Conservation (phyloP, 2,888 invertebrate species). For the Leptopilina syphax region DNA sequence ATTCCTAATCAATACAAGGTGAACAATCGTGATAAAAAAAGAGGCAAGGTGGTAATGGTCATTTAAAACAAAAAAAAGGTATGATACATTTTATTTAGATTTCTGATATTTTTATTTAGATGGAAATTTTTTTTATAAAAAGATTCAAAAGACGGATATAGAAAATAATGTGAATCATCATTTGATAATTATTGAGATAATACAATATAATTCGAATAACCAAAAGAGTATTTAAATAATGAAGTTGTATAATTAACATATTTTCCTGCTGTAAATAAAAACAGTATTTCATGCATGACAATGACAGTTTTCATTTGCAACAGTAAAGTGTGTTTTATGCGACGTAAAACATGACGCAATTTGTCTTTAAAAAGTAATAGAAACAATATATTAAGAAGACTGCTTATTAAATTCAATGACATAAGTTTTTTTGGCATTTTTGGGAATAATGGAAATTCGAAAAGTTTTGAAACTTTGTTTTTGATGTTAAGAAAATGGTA, state of each 20-base stretch:
- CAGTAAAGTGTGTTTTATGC: slow-evolving; percentile 10
- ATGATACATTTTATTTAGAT: too few species aligned
- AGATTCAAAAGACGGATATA: too few species aligned
- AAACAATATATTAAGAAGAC: slow-evolving; percentile 6
- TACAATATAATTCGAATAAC: neutral
- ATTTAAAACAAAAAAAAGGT: too few species aligned
- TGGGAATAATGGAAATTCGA: too few species aligned
- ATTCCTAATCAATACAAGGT: too few species aligned
- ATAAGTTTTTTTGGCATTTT: neutral
- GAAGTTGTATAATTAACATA: neutral
- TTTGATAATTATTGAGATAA: neutral
- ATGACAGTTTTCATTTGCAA: slow-evolving; percentile 15
- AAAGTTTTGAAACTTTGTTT: too few species aligned
- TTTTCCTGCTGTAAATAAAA: slow-evolving; percentile 5
- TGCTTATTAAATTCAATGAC: neutral
- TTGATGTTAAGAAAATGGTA: too few species aligned
- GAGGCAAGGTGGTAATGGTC: too few species aligned
- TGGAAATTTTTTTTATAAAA: too few species aligned
- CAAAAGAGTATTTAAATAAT: neutral
- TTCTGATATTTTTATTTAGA: too few species aligned
- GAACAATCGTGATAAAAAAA: too few species aligned
- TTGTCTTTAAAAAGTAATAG: slow-evolving; percentile 2
- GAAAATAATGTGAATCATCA: too few species aligned
- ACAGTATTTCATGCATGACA: slow-evolving; percentile 11
- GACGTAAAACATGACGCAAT: slow-evolving; percentile 12